A percentile compares a stretch with the other conserved stretches of the same genome.
phyloP scores from a whole-genome alignment of 1,140 invertebrate genomes.

The Trachymyrmex septentrionalis region DNA sequence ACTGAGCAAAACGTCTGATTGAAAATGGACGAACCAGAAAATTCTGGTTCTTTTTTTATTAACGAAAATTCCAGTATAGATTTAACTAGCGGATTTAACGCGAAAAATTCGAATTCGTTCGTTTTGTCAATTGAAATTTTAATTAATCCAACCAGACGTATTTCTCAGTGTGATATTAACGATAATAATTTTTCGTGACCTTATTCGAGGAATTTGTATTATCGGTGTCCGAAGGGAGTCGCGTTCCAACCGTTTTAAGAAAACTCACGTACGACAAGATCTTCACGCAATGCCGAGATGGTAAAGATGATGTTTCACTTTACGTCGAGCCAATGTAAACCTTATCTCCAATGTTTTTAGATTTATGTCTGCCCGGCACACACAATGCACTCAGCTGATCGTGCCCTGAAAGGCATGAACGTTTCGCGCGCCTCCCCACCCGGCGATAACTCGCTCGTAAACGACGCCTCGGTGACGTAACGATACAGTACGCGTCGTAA shows the following conservation, averaged over 20 bases:
- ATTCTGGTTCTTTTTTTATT: no score
- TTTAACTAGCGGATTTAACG: no score
- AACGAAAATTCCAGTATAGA: no score
- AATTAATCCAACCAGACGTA: no score
- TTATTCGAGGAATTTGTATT: conserved; percentile 2
- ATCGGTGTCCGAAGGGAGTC: not conserved
- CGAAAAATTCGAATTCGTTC: no score
- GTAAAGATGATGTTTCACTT: not conserved
- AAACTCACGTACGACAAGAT: not conserved
- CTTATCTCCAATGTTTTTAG: conserved; percentile 24
- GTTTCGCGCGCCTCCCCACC: conserved; percentile 69
- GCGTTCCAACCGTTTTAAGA: conserved; percentile 11
- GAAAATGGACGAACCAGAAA: no score
- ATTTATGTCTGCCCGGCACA: conserved; percentile 5
- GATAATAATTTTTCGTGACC: not conserved
- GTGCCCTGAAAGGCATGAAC: conserved; percentile 32
- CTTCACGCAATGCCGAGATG: not conserved
- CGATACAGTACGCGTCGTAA: conserved; percentile 80
- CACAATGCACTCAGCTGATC: conserved; percentile 62
- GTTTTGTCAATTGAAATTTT: no score
- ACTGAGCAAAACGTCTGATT: no score
- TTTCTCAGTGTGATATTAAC: no score
- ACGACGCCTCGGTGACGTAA: conserved; percentile 80
- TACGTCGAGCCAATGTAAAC: not conserved
- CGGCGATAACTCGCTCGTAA: conserved; percentile 76